Evolutionary conservation across 2,888 invertebrate species (phyloP).

Genomic region (Liopterus haemorrhoidalis): DNA sequence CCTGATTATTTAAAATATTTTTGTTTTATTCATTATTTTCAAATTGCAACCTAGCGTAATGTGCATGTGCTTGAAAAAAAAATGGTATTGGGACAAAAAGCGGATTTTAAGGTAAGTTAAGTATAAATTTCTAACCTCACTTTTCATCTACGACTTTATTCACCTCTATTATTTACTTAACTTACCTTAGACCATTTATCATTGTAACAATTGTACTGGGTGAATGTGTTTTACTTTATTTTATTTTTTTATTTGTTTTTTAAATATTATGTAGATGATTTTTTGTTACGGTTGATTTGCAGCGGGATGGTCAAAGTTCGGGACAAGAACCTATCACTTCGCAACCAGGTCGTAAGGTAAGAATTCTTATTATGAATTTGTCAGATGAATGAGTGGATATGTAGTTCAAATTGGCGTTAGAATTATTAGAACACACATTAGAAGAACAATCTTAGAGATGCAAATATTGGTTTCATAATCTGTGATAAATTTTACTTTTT

Average conservation of each 20-base stretch:
- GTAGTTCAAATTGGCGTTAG: too few species aligned
- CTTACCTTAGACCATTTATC: constrained; percentile 5
- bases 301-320: constrained; percentile 40
- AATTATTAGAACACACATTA: too few species aligned
- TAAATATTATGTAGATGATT: constrained; percentile 35
- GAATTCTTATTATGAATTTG: constrained; percentile 29
- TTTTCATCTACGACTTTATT: constrained; percentile 1
- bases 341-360: constrained; percentile 42
- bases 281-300: constrained; percentile 40
- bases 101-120: constrained; percentile 12
- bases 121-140: constrained; percentile 3
- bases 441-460: constrained; percentile 27
- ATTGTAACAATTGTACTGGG: background rate
- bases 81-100: background rate
- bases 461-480: constrained; percentile 24
- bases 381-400: too few species aligned
- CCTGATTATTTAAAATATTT: too few species aligned
- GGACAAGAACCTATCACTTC: constrained; percentile 35
- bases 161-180: constrained; percentile 14
- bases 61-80: too few species aligned
- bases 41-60: too few species aligned
- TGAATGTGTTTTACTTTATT: constrained; percentile 21
- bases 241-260: constrained; percentile 31
- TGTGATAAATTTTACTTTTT: too few species aligned
- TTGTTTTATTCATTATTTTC: too few species aligned